Conservation (phyloP, 2,888 invertebrate species). For the Tridacna crocea region DNA sequence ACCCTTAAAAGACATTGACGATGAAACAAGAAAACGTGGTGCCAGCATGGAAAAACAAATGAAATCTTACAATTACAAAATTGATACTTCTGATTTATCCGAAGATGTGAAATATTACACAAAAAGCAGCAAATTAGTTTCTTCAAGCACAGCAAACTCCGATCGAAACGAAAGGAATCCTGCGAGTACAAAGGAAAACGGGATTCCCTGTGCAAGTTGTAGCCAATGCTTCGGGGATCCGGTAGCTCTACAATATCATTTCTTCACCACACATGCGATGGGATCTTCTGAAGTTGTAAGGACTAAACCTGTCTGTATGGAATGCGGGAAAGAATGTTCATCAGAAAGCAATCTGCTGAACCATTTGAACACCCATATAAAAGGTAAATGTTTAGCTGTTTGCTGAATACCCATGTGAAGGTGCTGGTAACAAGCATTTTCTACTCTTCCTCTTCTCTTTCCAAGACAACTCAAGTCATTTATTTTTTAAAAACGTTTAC, state of each 20-base stretch:
- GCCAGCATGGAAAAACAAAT: neutral
- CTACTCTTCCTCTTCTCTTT: too few relatives aligned
- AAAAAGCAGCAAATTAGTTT: neutral
- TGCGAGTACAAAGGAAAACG: constrained; percentile 36
- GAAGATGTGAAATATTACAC: constrained; percentile 1
- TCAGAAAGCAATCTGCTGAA: constrained; percentile 85
- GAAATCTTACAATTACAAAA: neutral
- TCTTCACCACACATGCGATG: constrained; percentile 76
- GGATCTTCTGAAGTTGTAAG: constrained; percentile 65
- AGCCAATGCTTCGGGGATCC: constrained; percentile 75
- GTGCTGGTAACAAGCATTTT: too few relatives aligned
- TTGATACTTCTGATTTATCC: neutral
- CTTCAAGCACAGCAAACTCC: neutral
- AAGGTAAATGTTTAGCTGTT: constrained; percentile 63
- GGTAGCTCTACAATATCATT: constrained; percentile 80
- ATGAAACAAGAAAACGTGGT: neutral
- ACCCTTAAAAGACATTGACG: constrained; percentile 28
- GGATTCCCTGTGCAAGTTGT: constrained; percentile 80
- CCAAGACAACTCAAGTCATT: too few relatives aligned
- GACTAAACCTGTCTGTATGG: constrained; percentile 82
- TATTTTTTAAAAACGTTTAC: too few relatives aligned
- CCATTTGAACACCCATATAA: constrained; percentile 85
- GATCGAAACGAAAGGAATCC: neutral
- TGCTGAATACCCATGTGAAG: too few relatives aligned
- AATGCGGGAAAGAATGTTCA: constrained; percentile 85